Evolutionary conservation across 2,113 vertebrate genomes (phyloP).

Genomic region (Panthera leo): DNA sequence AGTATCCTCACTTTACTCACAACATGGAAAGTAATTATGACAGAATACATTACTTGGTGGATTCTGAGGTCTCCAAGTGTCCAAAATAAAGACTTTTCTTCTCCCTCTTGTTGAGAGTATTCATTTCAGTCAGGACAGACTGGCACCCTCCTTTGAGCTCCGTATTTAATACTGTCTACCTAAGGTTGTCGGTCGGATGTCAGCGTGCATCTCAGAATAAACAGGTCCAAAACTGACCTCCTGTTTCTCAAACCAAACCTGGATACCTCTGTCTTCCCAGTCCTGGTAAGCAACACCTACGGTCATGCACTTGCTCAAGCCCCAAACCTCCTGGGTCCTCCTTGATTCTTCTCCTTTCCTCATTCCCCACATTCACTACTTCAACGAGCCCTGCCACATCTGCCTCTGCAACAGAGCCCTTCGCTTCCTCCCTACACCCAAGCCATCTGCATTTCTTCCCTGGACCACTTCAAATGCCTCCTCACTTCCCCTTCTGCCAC

Average conservation of each 20-base stretch:
- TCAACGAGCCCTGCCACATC: background rate
- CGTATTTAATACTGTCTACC: background rate
- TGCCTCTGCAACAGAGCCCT: background rate
- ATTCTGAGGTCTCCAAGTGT: background rate
- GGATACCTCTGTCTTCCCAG: background rate
- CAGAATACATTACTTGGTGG: background rate
- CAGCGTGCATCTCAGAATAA: background rate
- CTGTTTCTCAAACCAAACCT: background rate
- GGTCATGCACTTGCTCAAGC: no score
- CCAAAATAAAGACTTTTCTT: background rate
- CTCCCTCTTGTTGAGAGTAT: background rate
- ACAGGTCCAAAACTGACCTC: background rate
- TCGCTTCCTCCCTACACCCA: background rate
- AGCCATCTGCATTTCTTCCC: background rate
- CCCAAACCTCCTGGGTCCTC: background rate
- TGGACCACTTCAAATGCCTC: background rate
- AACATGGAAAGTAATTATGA: background rate
- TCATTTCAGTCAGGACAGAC: background rate
- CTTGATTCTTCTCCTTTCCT: background rate
- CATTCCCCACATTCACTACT: background rate
- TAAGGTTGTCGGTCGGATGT: background rate
- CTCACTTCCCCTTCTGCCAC: background rate
- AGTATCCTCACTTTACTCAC: background rate
- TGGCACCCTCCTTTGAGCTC: background rate
- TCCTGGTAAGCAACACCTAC: background rate